Conservation (phyloP, 2,113 vertebrate genomes). For the Leptosomus discolor region DNA sequence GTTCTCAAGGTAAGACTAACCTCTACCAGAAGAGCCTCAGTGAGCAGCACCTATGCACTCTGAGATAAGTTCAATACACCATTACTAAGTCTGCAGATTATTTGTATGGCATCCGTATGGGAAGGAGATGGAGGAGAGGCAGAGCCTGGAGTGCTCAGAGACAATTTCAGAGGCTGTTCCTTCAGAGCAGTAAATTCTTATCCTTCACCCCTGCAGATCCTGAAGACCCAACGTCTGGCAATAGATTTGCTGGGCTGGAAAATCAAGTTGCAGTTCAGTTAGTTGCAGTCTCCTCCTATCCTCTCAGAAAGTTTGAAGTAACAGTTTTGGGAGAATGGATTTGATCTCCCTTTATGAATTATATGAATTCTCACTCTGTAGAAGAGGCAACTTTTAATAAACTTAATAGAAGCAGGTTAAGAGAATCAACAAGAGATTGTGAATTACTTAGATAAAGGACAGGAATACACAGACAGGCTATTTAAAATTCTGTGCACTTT, state of each 20-base stretch:
- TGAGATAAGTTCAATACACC: not conserved
- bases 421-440: constrained; percentile 13
- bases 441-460: constrained; percentile 30
- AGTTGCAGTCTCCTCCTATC: not conserved
- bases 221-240: not conserved
- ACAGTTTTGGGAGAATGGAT: not conserved
- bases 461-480: not conserved
- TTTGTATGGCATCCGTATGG: not conserved
- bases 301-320: not conserved
- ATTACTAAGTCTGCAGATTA: accelerated
- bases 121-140: not conserved
- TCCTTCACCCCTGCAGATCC: not conserved
- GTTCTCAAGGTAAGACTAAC: not conserved
- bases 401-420: not conserved
- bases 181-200: not conserved
- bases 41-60: accelerated
- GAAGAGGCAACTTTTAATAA: not conserved
- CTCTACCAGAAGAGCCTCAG: not conserved
- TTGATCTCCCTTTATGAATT: not conserved
- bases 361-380: not conserved
- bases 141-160: not conserved
- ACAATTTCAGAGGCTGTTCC: not conserved
- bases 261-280: not conserved
- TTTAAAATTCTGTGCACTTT: constrained; percentile 60
- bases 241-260: not conserved